phyloP scores from a whole-genome alignment of 2,113 vertebrate genomes.

The Sminthopsis crassicaudata region DNA sequence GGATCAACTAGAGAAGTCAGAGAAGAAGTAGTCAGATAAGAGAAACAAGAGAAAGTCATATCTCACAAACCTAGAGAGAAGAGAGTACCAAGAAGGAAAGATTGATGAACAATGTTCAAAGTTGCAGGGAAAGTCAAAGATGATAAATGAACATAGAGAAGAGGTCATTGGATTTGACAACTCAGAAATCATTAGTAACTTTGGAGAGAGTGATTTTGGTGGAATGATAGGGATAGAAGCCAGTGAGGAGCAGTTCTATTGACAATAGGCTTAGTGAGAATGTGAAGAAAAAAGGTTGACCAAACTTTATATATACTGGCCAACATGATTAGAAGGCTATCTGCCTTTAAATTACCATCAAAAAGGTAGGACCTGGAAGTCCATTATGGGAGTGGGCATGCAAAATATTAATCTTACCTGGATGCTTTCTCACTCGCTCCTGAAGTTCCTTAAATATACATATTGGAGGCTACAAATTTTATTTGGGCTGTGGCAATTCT shows the following conservation, averaged over 20 bases:
- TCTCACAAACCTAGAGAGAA: neutral
- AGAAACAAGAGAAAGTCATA: neutral
- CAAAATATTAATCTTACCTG: too few species aligned
- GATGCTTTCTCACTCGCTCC: too few species aligned
- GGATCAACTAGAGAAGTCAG: neutral
- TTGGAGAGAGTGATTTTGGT: neutral
- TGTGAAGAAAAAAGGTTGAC: neutral
- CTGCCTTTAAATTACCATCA: too few species aligned
- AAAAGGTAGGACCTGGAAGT: too few species aligned
- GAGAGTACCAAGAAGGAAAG: neutral
- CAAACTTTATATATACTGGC: too few species aligned
- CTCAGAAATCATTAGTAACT: neutral
- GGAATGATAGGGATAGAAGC: neutral
- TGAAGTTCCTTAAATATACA: too few species aligned
- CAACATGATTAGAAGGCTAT: too few species aligned
- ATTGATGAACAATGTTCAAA: neutral
- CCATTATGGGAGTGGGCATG: too few species aligned
- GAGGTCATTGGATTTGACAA: neutral
- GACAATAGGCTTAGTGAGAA: neutral
- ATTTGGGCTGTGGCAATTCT: too few species aligned
- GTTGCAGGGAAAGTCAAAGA: neutral
- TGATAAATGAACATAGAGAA: neutral
- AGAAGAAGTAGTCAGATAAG: neutral
- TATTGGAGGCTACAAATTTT: too few species aligned
- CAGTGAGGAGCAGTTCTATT: neutral